Evolutionary conservation across 2,113 vertebrate genomes (phyloP), one percentile per base, ranked within the genome.

Genomic region (Trematomus loennbergii): DNA sequence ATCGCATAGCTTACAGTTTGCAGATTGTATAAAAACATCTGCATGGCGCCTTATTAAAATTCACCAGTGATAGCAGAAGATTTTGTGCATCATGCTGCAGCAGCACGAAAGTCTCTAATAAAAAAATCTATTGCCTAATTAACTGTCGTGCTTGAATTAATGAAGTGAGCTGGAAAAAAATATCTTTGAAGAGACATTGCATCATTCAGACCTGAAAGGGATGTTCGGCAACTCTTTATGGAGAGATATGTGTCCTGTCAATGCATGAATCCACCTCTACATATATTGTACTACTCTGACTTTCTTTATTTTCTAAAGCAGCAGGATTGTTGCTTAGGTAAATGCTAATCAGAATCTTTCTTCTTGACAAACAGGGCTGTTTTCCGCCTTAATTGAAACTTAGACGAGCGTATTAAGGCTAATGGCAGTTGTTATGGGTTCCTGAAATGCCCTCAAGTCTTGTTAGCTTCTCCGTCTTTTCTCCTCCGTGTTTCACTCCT

Each of bases 111-210:
- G 63, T 82, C 79, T 87, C 79, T 71, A 75, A 85, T 87, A 85
- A 82, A 85, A 89, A 91, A 87, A 90, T 88, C 73, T 78, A 85
- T 86, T 65, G 80, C 85, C 89, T 92, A 88, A 91, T 92, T 92
- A 91, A 89, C 81, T 85, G 68, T 70, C 54, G 69, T 82, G 83
- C 79, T 80, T 80, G 83, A 87, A 91, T 89, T 84, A 89, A 83
- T 88, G 81, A 92, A 83, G 67, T 75, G 72, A 87, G 82, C 60
- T 80, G 79, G 85, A 82, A 88, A 84, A 87, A 87, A 87, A 81
- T 75, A 75, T 78, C 57, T 86, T 78, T 86, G 72, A 81, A 89
- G 72, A 69, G 72, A 53, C 75, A 61, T n/a, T 50, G 60, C 63
- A 50, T 57, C 20, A 66, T 58, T 83, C 58, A 63, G 50, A 83